Evolutionary conservation across 2,113 vertebrate genomes (phyloP).

Genomic region (Crocuta crocuta): DNA sequence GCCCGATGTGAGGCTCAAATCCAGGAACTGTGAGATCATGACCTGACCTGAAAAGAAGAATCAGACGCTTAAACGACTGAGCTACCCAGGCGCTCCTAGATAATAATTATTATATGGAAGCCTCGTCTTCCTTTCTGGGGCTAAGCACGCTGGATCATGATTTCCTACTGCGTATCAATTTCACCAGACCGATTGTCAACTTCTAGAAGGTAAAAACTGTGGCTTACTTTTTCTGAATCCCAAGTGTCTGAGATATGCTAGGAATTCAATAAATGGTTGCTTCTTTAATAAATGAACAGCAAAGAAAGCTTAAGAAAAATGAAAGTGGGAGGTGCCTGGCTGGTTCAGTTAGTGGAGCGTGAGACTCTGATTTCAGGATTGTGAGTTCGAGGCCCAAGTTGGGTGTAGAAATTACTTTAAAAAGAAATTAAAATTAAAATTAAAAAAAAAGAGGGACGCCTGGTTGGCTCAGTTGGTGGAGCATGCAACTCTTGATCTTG

Average conservation of each 20-base stretch:
- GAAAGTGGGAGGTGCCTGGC: not conserved
- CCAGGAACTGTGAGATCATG: too few species aligned
- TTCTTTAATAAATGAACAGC: slow-evolving; percentile 48
- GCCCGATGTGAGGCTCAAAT: too few species aligned
- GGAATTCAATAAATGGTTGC: slow-evolving; percentile 45
- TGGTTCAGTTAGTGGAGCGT: too few species aligned
- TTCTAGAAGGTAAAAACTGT: slow-evolving; percentile 47
- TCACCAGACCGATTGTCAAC: slow-evolving; percentile 4
- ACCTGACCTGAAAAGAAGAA: too few species aligned
- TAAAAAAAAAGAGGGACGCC: too few species aligned
- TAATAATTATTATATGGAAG: not conserved
- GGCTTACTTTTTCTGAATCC: slow-evolving; percentile 46
- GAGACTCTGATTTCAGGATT: too few species aligned
- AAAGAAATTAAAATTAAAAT: too few species aligned
- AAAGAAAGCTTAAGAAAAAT: slow-evolving; percentile 28
- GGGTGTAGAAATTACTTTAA: too few species aligned
- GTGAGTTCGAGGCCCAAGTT: too few species aligned
- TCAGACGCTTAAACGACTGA: too few species aligned
- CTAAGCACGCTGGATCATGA: not conserved
- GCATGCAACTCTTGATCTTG: not conserved
- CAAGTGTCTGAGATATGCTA: slow-evolving; percentile 10
- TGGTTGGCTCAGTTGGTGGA: not conserved
- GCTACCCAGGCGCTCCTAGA: too few species aligned
- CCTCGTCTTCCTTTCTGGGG: not conserved
- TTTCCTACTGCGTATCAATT: slow-evolving; percentile 34